Conservation (phyloP, 2,113 vertebrate species). For the Upupa epops region DNA sequence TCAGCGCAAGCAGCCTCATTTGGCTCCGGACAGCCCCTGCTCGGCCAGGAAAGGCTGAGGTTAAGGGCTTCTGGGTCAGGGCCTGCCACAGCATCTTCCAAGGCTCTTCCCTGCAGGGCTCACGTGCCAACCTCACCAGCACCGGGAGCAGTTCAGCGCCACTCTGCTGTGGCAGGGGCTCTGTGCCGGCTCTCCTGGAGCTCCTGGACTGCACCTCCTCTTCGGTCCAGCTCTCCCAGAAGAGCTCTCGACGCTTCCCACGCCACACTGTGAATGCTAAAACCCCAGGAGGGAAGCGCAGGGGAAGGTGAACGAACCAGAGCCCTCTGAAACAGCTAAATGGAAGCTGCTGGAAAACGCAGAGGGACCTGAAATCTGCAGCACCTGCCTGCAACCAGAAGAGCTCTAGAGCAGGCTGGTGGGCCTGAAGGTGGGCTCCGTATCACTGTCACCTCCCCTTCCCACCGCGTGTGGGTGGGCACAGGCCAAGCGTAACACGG, state of each 20-base stretch:
- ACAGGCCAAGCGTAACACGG: not conserved
- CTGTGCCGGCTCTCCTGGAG: not conserved
- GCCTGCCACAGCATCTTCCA: not conserved
- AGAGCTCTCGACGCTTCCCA: not conserved
- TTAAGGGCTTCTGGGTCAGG: not conserved
- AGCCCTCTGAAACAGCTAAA: not conserved
- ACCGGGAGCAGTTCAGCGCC: not conserved
- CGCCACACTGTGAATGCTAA: not conserved
- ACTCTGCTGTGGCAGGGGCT: not conserved
- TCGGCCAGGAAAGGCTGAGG: fast-evolving
- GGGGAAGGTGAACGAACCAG: not conserved
- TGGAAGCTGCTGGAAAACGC: not conserved
- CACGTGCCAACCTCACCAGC: not conserved
- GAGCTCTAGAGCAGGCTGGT: not conserved
- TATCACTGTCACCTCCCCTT: not conserved
- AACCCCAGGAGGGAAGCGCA: not conserved
- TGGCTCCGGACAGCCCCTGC: not conserved
- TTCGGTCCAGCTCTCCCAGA: too few species aligned
- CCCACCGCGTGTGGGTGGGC: not conserved
- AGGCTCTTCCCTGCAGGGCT: too few species aligned
- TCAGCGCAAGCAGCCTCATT: not conserved
- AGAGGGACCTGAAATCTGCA: not conserved
- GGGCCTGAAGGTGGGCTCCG: not conserved
- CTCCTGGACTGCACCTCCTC: not conserved
- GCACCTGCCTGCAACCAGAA: not conserved